Evolutionary conservation across 2,888 invertebrate species (phyloP), one percentile per base, ranked within the genome.

Genomic region (Lymantria monacha): DNA sequence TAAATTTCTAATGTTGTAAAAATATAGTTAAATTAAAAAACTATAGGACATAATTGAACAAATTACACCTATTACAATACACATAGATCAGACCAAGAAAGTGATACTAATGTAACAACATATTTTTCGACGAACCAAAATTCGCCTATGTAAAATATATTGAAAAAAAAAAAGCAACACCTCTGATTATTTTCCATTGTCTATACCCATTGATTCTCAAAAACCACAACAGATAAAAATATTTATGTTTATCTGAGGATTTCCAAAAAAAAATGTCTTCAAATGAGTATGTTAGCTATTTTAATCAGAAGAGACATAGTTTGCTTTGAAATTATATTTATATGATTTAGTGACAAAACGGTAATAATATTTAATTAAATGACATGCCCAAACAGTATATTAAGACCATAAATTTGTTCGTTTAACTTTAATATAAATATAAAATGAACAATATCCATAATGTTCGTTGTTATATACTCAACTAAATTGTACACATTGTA

Each of bases 381-480:
- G 55, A 57, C 44, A 59, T 67, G 61, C 55, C 63, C 54, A 53
- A 64, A 50, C 45, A 5, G 22, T 22, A 49, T 52, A 42, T 42
- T 33, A 52, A n/a, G 36, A 43, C 42, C 10, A 40, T n/a, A 38
- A 44, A 50, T 44, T 55, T 59, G 47, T 55, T 66, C 12, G 54
- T 15, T 42, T 55, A 62, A 63, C 48, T 10, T 9, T 33, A 33
- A 33, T 8, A 8, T 1, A 33, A 5, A 33, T 10, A 7, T 3
- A 33, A 9, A 7, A 33, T 33, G 10, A 33, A 33, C 33, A 10
- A 33, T 33, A 33, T 10, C 10, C 9, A 33, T 33, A 33, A 33
- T 33, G 5, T 33, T 10, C 9, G 33, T 33, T 33, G 9, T 33
- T 33, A 33, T n/a, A n/a, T 5, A 33, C 9, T 33, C 33, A 8